Conservation (phyloP, 2,888 invertebrate species). For the Eilema caniola region DNA sequence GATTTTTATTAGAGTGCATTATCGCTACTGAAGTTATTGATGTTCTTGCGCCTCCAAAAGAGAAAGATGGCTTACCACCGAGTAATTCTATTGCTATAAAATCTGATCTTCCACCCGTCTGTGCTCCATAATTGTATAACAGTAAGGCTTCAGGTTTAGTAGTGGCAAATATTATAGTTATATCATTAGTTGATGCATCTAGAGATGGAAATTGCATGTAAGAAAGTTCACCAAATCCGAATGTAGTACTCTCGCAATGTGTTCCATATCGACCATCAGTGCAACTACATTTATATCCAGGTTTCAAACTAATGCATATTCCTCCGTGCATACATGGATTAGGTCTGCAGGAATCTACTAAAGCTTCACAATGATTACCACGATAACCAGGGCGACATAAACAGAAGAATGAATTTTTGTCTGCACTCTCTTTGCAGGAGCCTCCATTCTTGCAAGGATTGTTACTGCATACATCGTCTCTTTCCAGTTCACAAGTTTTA, state of each 20-base stretch:
- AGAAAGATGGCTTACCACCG: slow-evolving; percentile 94
- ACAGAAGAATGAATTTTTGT: slow-evolving; percentile 96
- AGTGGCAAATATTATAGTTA: slow-evolving; percentile 96
- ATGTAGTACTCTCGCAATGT: slow-evolving; percentile 96
- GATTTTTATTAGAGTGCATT: slow-evolving; percentile 87
- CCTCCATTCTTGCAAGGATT: slow-evolving; percentile 97
- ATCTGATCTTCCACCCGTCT: slow-evolving; percentile 95
- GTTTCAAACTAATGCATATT: slow-evolving; percentile 94
- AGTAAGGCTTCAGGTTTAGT: slow-evolving; percentile 94
- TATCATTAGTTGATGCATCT: slow-evolving; percentile 96
- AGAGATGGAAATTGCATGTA: slow-evolving; percentile 95
- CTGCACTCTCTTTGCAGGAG: slow-evolving; percentile 95
- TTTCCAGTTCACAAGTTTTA: slow-evolving; percentile 93
- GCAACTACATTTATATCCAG: slow-evolving; percentile 95
- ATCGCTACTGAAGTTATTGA: slow-evolving; percentile 94
- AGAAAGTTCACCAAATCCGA: slow-evolving; percentile 95
- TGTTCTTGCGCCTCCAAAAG: slow-evolving; percentile 95
- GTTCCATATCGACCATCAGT: slow-evolving; percentile 95
- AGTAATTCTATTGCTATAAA: slow-evolving; percentile 97
- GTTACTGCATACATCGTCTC: slow-evolving; percentile 93
- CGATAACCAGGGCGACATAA: slow-evolving; percentile 96
- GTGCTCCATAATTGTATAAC: slow-evolving; percentile 96
- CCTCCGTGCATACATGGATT: slow-evolving; percentile 98
- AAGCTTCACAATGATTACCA: slow-evolving; percentile 95
- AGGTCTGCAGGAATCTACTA: slow-evolving; percentile 95